Evolutionary conservation across 2,888 invertebrate genomes (phyloP).

Genomic region (Trichopria drosophilae): DNA sequence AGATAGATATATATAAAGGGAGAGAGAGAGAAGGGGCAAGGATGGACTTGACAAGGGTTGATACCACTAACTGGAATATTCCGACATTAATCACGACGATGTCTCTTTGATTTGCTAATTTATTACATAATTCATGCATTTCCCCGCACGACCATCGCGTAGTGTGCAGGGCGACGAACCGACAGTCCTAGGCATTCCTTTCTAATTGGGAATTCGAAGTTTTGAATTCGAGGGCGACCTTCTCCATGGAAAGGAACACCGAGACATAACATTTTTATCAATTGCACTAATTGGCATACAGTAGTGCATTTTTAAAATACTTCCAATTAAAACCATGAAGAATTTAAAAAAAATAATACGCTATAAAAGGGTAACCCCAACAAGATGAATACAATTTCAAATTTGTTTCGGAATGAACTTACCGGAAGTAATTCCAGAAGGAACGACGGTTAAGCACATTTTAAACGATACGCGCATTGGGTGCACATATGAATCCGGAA

Average conservation of each 20-base stretch:
- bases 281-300: too few species aligned
- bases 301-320: too few species aligned
- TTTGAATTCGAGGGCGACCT: too few species aligned
- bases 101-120: constrained; percentile 41
- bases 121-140: constrained; percentile 46
- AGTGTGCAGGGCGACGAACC: constrained; percentile 8
- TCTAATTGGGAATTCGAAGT: constrained; percentile 42
- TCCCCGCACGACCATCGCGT: constrained; percentile 22
- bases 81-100: constrained; percentile 34
- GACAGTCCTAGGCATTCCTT: constrained; percentile 37
- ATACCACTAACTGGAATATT: constrained; percentile 36
- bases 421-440: too few species aligned
- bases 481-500: too few species aligned
- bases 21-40: constrained; percentile 3
- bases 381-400: background rate
- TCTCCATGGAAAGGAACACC: too few species aligned
- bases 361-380: too few species aligned
- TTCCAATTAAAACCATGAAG: too few species aligned
- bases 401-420: background rate
- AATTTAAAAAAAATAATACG: too few species aligned
- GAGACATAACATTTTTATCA: too few species aligned
- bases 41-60: background rate
- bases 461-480: too few species aligned
- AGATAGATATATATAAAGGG: constrained; percentile 24
- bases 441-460: too few species aligned